Conservation (phyloP, 2,888 invertebrate genomes). For the Chymomyza procnemis region DNA sequence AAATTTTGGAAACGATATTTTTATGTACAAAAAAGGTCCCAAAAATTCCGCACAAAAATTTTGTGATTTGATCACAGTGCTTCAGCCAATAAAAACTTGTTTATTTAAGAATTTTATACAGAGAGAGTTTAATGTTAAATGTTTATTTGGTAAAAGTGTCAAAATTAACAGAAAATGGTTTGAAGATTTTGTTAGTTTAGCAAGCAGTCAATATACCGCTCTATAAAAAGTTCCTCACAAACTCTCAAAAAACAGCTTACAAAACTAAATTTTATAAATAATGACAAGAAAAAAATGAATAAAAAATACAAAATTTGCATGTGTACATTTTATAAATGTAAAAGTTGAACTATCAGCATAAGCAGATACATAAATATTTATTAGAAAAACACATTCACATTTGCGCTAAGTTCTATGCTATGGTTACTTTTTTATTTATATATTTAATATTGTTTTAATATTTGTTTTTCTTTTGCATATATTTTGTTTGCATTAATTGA, state of each 20-base stretch:
- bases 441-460: slow-evolving; percentile 41
- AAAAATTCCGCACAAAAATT: too few relatives aligned
- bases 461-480: slow-evolving; percentile 47
- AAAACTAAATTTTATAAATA: background rate
- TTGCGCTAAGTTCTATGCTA: slow-evolving; percentile 35
- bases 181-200: too few relatives aligned
- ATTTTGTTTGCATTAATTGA: slow-evolving; percentile 49
- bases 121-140: too few relatives aligned
- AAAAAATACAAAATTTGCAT: background rate
- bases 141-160: too few relatives aligned
- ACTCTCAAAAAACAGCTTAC: background rate
- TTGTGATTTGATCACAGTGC: too few relatives aligned
- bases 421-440: slow-evolving; percentile 18
- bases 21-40: too few relatives aligned
- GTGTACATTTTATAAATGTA: slow-evolving; percentile 75
- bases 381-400: slow-evolving; percentile 3
- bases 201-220: too few relatives aligned
- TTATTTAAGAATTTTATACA: too few relatives aligned
- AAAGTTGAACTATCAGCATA: slow-evolving; percentile 52
- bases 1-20: too few relatives aligned
- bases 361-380: slow-evolving; percentile 49
- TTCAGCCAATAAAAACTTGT: too few relatives aligned
- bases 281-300: background rate
- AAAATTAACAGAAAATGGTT: too few relatives aligned
- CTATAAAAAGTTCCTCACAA: background rate